Evolutionary conservation across 2,888 invertebrate species (phyloP).

Genomic region (Drosophila yooni): DNA sequence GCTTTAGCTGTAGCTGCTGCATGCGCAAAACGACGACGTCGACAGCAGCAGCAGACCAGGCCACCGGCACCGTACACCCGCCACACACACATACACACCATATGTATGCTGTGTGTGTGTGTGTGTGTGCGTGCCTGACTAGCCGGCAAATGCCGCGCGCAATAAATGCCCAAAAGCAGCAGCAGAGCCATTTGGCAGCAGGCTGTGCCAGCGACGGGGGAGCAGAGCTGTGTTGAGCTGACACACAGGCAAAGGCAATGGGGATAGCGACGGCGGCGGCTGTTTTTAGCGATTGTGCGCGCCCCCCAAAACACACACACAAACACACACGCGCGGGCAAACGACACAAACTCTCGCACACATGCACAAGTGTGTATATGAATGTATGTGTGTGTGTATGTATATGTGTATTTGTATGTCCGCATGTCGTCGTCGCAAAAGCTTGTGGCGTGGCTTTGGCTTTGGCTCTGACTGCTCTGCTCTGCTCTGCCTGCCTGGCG

Average conservation of each 20-base stretch:
- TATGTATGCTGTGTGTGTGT: conserved; percentile 28
- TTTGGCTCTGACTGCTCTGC: conserved; percentile 47
- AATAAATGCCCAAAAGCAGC: conserved; percentile 70
- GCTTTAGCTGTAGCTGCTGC: conserved; percentile 29
- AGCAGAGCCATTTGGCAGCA: conserved; percentile 48
- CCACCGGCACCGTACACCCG: conserved; percentile 59
- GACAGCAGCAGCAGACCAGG: conserved; percentile 59
- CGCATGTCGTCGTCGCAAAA: conserved; percentile 70
- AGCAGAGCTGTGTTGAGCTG: conserved; percentile 27
- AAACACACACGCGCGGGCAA: conserved; percentile 5
- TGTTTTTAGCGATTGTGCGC: conserved; percentile 77
- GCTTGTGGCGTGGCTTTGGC: conserved; percentile 78
- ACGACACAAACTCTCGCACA: conserved; percentile 31
- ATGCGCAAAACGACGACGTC: conserved; percentile 30
- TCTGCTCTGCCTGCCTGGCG: conserved; percentile 65
- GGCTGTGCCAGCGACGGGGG: conserved; percentile 27
- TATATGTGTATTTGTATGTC: conserved; percentile 44
- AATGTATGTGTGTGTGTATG: conserved; percentile 24
- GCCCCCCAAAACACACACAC: conserved; percentile 58
- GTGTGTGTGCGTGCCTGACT: conserved; percentile 52
- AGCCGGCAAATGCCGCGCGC: conserved; percentile 69
- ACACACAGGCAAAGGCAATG: conserved; percentile 35
- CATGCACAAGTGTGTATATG: conserved; percentile 32
- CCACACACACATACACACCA: conserved; percentile 28
- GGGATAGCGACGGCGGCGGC: conserved; percentile 62